Percentiles rank a stretch among this genome's conserved stretches.
These are phyloP conservation scores for Watsonalla binaria DNA, from an alignment of 2,888 invertebrate species.

Conservation along the genomic window DNA sequence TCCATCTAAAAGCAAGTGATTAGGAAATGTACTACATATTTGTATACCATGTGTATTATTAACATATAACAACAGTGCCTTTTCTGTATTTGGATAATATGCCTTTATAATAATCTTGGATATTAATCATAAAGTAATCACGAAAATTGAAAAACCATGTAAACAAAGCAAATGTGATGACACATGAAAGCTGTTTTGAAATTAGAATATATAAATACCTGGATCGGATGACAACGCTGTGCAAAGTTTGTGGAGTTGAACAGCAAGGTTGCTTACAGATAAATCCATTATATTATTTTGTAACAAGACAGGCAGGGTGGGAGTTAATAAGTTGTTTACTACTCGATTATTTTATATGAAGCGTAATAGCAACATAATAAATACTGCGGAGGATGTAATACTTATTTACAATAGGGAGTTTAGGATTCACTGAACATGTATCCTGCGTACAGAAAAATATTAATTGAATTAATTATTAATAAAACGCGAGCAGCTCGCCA, in stretches of 20 bases:
- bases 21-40: not conserved
- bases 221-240: constrained; percentile 60
- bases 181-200: constrained; percentile 29
- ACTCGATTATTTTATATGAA: too few relatives aligned
- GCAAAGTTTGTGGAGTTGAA: constrained; percentile 64
- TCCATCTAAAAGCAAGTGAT: constrained; percentile 43
- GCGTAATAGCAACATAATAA: too few relatives aligned
- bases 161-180: constrained; percentile 13
- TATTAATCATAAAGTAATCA: constrained; percentile 36
- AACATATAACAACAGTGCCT: constrained; percentile 17
- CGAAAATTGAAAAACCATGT: constrained; percentile 6
- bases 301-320: not conserved
- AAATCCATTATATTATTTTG: constrained; percentile 40
- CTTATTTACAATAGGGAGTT: too few relatives aligned
- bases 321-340: not conserved
- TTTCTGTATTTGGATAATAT: constrained; percentile 28
- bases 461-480: too few relatives aligned
- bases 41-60: not conserved
- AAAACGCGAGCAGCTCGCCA: too few relatives aligned
- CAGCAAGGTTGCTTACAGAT: constrained; percentile 45
- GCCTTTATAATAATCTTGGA: constrained; percentile 45
- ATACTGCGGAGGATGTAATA: too few relatives aligned
- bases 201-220: constrained; percentile 51
- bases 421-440: too few relatives aligned
- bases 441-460: too few relatives aligned